Evolutionary conservation across 2,888 invertebrate species (phyloP).

Genomic region (Calameuta filiformis): DNA sequence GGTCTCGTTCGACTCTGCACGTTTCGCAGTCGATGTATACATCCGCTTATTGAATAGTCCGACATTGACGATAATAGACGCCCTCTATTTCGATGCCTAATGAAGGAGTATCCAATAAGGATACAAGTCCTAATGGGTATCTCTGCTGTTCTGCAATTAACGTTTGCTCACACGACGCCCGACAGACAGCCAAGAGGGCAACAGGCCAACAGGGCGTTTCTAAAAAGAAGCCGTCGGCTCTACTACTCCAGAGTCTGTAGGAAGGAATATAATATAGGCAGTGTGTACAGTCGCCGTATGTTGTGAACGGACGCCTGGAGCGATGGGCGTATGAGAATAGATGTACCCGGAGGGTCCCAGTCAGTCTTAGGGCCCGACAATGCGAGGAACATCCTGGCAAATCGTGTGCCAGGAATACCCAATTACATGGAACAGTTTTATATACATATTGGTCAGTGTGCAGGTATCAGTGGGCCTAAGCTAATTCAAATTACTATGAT

Average conservation of each 20-base stretch:
- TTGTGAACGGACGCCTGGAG: constrained; percentile 11
- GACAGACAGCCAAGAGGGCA: background rate
- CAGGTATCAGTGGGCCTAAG: background rate
- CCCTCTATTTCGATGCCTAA: background rate
- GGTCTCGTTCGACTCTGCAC: background rate
- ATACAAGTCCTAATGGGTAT: background rate
- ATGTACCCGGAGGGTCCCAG: constrained; percentile 3
- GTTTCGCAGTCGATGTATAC: background rate
- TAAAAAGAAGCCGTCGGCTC: background rate
- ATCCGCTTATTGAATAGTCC: background rate
- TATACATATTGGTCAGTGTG: background rate
- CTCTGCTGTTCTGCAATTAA: background rate
- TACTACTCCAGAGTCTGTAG: background rate
- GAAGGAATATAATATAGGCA: background rate
- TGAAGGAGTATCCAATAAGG: background rate
- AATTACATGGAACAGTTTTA: background rate
- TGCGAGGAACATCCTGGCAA: background rate
- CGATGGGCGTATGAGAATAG: constrained; percentile 14
- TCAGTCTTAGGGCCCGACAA: constrained; percentile 2
- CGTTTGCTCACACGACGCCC: background rate
- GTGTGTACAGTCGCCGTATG: background rate
- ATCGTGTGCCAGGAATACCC: background rate
- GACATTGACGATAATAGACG: background rate
- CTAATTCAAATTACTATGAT: background rate
- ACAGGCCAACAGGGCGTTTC: constrained; percentile 4